These are phyloP conservation scores for Danaus chrysippus DNA, from an alignment of 2,888 invertebrate species.

Conservation along the genomic window DNA sequence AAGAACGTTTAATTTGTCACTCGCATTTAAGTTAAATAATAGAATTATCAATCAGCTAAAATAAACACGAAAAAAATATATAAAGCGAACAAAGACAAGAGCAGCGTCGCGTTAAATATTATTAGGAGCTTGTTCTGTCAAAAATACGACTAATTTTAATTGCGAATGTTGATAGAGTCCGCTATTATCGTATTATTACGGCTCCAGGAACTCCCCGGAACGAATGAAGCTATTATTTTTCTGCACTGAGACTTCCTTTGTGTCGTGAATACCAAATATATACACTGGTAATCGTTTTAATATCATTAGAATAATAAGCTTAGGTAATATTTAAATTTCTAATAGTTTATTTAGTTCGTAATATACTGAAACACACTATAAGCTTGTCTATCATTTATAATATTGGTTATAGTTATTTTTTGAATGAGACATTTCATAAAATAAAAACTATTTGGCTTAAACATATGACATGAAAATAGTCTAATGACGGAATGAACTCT, in stretches of 20 bases:
- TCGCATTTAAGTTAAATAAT: neutral
- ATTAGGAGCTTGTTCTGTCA: conserved; percentile 51
- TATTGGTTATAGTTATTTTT: no score
- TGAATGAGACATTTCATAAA: no score
- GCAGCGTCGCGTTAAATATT: conserved; percentile 48
- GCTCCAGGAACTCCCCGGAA: conserved; percentile 31
- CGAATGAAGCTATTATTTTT: conserved; percentile 22
- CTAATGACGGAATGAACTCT: no score
- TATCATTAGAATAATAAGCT: neutral
- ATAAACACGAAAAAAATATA: conserved; percentile 5
- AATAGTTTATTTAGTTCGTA: no score
- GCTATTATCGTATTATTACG: conserved; percentile 44
- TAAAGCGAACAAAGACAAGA: conserved; percentile 16
- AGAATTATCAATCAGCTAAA: conserved; percentile 3
- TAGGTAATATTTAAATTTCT: no score
- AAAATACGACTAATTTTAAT: conserved; percentile 68
- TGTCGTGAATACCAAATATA: neutral
- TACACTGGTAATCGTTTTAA: neutral
- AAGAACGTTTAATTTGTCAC: no score
- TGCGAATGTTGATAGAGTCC: conserved; percentile 42
- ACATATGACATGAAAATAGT: no score
- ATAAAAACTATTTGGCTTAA: no score
- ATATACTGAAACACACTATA: no score
- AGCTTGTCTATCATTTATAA: no score
- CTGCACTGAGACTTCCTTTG: conserved; percentile 10